Conservation (phyloP, 2,797 vertebrate genomes). For the Arremon aurantiirostris region DNA sequence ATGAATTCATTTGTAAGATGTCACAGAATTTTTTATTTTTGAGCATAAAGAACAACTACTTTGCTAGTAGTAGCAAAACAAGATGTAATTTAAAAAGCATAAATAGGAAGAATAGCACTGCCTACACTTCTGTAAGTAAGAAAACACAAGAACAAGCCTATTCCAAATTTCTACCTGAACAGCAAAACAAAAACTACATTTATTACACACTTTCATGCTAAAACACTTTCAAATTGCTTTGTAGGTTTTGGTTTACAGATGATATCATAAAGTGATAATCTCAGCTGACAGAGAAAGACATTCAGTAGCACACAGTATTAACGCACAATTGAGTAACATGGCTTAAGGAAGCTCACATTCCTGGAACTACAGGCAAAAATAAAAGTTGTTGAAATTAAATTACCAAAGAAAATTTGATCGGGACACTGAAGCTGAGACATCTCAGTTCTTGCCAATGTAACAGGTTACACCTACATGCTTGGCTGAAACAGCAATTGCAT, state of each 20-base stretch:
- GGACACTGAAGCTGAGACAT: not conserved
- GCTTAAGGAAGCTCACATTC: not conserved
- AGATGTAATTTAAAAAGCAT: not conserved
- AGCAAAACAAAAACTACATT: not conserved
- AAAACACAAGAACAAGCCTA: not conserved
- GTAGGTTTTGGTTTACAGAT: not conserved
- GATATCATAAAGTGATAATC: not conserved
- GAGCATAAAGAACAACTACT: not conserved
- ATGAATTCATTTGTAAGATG: not conserved
- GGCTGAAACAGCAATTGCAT: not conserved
- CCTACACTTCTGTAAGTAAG: not conserved
- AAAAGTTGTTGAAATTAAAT: not conserved
- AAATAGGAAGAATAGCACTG: not conserved
- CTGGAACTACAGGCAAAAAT: not conserved
- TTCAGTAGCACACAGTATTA: not conserved
- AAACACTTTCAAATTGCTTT: not conserved
- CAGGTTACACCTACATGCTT: not conserved
- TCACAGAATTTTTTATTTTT: not conserved
- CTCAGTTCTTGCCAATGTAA: not conserved
- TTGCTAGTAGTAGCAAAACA: not conserved
- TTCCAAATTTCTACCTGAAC: not conserved
- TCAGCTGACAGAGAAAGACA: not conserved
- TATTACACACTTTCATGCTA: not conserved
- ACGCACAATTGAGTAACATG: not conserved
- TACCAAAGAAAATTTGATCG: not conserved